These are phyloP conservation scores for Heliothis subflexa DNA, from an alignment of 1,140 invertebrate genomes.

Conservation along the genomic window DNA sequence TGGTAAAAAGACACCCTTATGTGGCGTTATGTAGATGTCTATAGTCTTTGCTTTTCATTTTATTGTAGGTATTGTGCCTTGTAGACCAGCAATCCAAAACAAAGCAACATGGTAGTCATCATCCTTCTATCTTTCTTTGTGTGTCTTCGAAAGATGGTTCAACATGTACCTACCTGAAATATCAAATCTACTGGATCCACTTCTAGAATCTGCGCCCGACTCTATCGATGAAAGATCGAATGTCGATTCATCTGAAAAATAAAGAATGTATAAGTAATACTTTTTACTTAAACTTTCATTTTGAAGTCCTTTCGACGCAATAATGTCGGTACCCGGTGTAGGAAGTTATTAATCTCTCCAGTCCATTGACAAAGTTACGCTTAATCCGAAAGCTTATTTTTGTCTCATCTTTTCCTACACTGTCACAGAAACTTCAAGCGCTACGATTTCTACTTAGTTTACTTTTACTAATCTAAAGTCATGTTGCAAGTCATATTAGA, in stretches of 20 bases:
- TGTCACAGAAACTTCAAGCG: neutral
- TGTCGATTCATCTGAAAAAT: slow-evolving; percentile 67
- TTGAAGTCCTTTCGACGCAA: neutral
- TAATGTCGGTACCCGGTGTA: neutral
- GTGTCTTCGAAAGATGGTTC: too few relatives aligned
- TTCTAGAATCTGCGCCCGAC: slow-evolving; percentile 69
- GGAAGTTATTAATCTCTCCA: slow-evolving; percentile 16
- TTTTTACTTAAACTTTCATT: neutral
- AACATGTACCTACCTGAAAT: slow-evolving; percentile 54
- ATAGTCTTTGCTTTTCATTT: neutral
- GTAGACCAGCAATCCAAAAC: too few relatives aligned
- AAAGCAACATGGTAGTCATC: too few relatives aligned
- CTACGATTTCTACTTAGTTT: neutral
- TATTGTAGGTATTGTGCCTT: neutral
- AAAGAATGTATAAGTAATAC: neutral
- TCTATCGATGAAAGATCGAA: slow-evolving; percentile 65
- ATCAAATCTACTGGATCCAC: slow-evolving; percentile 69
- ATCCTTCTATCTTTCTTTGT: neutral
- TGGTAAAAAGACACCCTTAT: slow-evolving; percentile 16
- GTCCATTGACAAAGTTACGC: slow-evolving; percentile 14
- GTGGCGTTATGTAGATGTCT: slow-evolving; percentile 1
- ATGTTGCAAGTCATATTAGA: too few relatives aligned
- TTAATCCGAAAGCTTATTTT: neutral
- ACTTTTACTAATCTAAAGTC: too few relatives aligned
- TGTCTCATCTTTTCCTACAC: slow-evolving; percentile 4